Base-by-base conservation (phyloP, 2,888 invertebrate species). In the Invenusta paracnida region DNA sequence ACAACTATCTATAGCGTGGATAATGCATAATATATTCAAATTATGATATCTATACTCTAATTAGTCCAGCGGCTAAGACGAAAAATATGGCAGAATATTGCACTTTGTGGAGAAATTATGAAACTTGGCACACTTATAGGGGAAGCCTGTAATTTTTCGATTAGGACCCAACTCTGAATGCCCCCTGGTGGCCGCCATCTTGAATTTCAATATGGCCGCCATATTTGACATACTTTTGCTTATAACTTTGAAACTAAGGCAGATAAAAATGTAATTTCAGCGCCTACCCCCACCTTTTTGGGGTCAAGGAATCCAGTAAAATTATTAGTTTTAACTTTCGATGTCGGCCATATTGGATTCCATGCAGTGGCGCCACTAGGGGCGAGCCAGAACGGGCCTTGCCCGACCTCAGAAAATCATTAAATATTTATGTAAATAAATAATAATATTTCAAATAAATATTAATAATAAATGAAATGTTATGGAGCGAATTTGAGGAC, bases 61-160 rank as follows among this genome's bases (percentile, higher is more conserved):
- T n/a, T n/a, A 73, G 73, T 73, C 73, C 73, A 73, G 73, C 73
- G 73, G 73, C 73, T 73, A 73, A 73, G 73, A 5, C 73, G 73
- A 73, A 73, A 25, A 73, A 5, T 73, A 73, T 73, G 73, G 25
- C 73, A 73, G 17, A 73, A 73, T 73, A 73, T 13, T 73, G 5
- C 11, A 25, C 73, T 73, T 73, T 73, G 73, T 73, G 73, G 73
- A 25, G 73, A 73, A 73, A 73, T 73, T 73, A 73, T 73, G 73
- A 73, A 73, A 25, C 73, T 73, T 73, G 73, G 73, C 25, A 73
- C 73, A 73, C 73, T 73, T 73, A 25, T 73, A 73, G 73, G 73
- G 48, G 48, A 48, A 5, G 11, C 48, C 48, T 48, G 48, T 48
- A n/a, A n/a, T 73, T 73, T 73, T 73, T 73, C 73, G 27, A 73